Evolutionary conservation across 2,797 vertebrate genomes (phyloP), one percentile per base, ranked within the genome.

Genomic region (Pseudochromis fuscus): DNA sequence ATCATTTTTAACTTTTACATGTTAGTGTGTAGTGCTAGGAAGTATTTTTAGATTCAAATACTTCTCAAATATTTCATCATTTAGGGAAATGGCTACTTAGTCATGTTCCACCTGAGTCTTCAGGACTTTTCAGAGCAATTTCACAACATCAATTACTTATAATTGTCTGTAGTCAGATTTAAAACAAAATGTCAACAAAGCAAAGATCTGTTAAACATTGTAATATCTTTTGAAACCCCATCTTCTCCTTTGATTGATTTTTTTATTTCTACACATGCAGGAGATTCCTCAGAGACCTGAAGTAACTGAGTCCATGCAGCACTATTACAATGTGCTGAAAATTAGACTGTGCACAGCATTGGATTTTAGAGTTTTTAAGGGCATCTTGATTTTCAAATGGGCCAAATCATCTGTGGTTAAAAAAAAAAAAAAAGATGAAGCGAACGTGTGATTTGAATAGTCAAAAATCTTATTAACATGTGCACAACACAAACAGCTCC

Each of bases 301-400:
- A 19, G 24, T 23, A 60, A 33, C 49, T n/a, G 62, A 7, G 33
- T 61, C n/a, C 30, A 27, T 38, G 10, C 18, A n/a, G 19, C n/a
- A 44, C 8, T 9, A 44, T 19, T 24, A 16, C 0, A 58, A 12
- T 45, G 21, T 11, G 8, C n/a, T 19, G 12, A 28, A 13, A 24
- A 53, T n/a, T 40, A 10, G 23, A 16, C 23, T 28, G 25, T 42
- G 21, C 18, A 61, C 40, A 69, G 18, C 16, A 28, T 21, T 48
- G 44, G 5, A 60, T 60, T 81, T 56, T 8, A 24, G 15, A 15
- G n/a, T 76, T 65, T 79, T 76, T 18, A 52, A 70, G 10, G n/a
- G 37, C 33, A 84, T 60, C 7, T 16, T 71, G 28, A 75, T 51
- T 51, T 30, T 40, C 58, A 59, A 46, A 69, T 56, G 49, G 24